Evolutionary conservation across 1,140 invertebrate species (phyloP), one percentile per base, ranked within the genome.

Genomic region (Drusus annulatus): DNA sequence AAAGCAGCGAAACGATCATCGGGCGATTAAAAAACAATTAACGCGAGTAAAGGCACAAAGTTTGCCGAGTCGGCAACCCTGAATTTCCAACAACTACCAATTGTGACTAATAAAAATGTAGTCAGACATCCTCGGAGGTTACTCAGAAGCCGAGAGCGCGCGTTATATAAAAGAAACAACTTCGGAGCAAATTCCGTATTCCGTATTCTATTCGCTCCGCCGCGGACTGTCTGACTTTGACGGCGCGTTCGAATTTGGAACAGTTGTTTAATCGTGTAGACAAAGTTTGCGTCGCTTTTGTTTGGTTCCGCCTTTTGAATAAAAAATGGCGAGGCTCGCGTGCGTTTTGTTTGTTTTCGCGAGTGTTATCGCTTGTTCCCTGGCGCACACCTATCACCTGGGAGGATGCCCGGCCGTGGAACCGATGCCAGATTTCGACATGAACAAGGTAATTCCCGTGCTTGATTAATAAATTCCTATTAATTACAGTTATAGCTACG

Each of bases 371-470:
- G 86, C 86, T 5, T 79, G 84, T 80, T 86, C 78, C 4, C 71
- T 85, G 3, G 86, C 86, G 0, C 94, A 95, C 83, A 91, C 92
- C 0, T 95, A 95, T 85, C 93, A 94, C 81, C 86, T 95, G 62
- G 94, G 94, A n/a, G 87, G 86, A n/a, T 96, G 94, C 86, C 94
- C 94, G 0, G 85, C 90, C 0, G 93, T 95, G 0, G 93, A 94
- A 79, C 94, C 94, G 0, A 90, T 94, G 89, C 84, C 88, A 8
- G 91, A 91, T 63, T 96, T 96, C 85, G 90, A 93, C 81, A 95
- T 95, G 92, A 91, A 91, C 65, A 92, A 88, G 89, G 94, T 95
- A 90, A 90, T 50, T 28, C 2, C 2, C 5, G 5, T 36, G 5
- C 5, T 36, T 8, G 5, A 7, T 36, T 7, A 36, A 36, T 36